Evolutionary conservation across 1,140 invertebrate genomes (phyloP), one percentile per base, ranked within the genome.

Genomic region (Cotesia glomerata): DNA sequence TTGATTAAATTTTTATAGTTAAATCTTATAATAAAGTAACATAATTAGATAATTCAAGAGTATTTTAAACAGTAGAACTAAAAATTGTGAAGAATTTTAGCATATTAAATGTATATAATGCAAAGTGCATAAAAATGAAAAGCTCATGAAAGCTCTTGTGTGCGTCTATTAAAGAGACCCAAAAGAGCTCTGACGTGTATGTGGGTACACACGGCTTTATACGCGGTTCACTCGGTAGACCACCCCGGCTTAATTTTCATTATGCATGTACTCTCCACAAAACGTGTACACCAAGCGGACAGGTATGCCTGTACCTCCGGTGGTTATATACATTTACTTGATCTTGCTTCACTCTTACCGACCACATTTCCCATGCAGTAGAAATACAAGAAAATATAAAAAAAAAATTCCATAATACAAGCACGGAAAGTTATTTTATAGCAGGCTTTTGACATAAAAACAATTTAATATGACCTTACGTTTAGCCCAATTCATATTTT

Each of bases 191-290:
- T 61, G 59, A 61, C 59, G 59, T 35, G 11, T 7, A 61, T 32
- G 16, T 26, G 14, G 67, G 52, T 36, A 69, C 36, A 36, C 34
- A 59, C 36, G 56, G 51, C 26, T 54, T n/a, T 54, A 56, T 72
- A 66, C 62, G 70, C 52, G 61, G 59, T 64, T 71, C 70, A 56
- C 61, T 71, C 52, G 59, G 70, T 71, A 45, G 61, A 71, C 70
- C 70, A 52, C 39, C 58, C 66, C 13, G 61, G 39, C 39, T 77
- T 78, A 69, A 75, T 78, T 78, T 78, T 70, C 70, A 76, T 78
- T 75, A 72, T 68, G 68, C 59, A 64, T 73, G 54, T 65, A 65
- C 58, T 32, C 59, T 73, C 72, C 68, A 66, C 65, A 13, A 75
- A 76, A 67, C 61, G 61, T 71, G 70, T 71, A 64, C 61, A 64